Evolutionary conservation across 2,888 invertebrate species (phyloP).

Genomic region (Hypena proboscidalis): DNA sequence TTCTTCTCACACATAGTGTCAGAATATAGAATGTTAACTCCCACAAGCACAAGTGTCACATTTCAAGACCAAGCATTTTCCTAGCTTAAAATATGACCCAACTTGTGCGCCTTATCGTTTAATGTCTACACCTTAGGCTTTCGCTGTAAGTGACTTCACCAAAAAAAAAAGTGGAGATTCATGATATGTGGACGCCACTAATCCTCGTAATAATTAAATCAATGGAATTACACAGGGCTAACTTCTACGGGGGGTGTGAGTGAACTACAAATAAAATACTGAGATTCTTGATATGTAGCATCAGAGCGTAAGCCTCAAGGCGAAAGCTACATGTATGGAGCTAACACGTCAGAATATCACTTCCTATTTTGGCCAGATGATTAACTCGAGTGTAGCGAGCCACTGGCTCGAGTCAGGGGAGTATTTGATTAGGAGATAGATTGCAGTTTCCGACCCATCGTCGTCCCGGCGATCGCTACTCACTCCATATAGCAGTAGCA

Average conservation of each 20-base stretch:
- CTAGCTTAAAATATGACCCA: constrained; percentile 58
- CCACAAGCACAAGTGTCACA: constrained; percentile 58
- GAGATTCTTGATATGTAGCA: constrained; percentile 81
- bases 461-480: constrained; percentile 30
- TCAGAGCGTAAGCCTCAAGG: constrained; percentile 67
- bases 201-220: constrained; percentile 27
- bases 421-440: constrained; percentile 12
- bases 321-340: constrained; percentile 59
- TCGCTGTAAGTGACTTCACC: constrained; percentile 46
- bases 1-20: constrained; percentile 44
- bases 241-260: constrained; percentile 20
- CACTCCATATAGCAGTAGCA: constrained; percentile 67
- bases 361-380: constrained; percentile 44
- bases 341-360: constrained; percentile 38
- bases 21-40: constrained; percentile 49
- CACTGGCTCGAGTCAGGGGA: constrained; percentile 2
- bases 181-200: constrained; percentile 55
- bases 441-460: constrained; percentile 5
- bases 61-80: constrained; percentile 48
- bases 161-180: constrained; percentile 29
- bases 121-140: constrained; percentile 62
- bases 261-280: constrained; percentile 54
- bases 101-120: constrained; percentile 50
- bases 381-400: constrained; percentile 21
- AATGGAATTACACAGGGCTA: constrained; percentile 28